phyloP scores from a whole-genome alignment of 1,140 invertebrate species.

The Listronotus oregonensis region DNA sequence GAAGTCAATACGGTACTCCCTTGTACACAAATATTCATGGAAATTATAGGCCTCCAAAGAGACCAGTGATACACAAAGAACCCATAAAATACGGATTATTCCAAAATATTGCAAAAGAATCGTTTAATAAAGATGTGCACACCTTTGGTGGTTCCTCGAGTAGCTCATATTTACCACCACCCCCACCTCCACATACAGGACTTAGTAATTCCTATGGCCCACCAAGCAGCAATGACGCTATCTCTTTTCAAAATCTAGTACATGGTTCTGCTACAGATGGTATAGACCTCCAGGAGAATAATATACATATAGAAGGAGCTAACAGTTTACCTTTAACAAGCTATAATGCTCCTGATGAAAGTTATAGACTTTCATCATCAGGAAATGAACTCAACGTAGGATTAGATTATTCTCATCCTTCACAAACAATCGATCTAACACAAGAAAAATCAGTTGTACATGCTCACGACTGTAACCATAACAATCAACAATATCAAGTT shows the following conservation, averaged over 20 bases:
- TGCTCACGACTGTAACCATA: constrained; percentile 43
- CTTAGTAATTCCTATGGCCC: constrained; percentile 58
- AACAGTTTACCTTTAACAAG: constrained; percentile 60
- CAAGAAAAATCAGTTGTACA: constrained; percentile 12
- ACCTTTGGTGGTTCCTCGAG: constrained; percentile 9
- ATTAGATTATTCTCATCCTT: constrained; percentile 42
- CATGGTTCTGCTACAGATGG: constrained; percentile 45
- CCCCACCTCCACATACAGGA: constrained; percentile 65
- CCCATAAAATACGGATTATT: constrained; percentile 69
- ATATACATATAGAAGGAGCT: constrained; percentile 47
- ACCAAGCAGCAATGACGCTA: constrained; percentile 51
- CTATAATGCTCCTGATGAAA: constrained; percentile 60
- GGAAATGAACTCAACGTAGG: constrained; percentile 26
- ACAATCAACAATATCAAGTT: constrained; percentile 45
- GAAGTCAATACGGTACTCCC: constrained; percentile 61
- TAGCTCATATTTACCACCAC: constrained; percentile 66
- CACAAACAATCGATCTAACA: constrained; percentile 42
- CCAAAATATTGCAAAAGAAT: constrained; percentile 62
- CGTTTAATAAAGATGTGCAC: constrained; percentile 60
- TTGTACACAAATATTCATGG: constrained; percentile 55
- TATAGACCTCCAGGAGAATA: constrained; percentile 39
- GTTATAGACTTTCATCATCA: constrained; percentile 57
- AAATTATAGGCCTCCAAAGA: constrained; percentile 58
- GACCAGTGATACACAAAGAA: constrained; percentile 70
- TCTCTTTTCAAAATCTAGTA: constrained; percentile 48